These are phyloP conservation scores for Podargus strigoides DNA, from an alignment of 2,797 vertebrate genomes.

Conservation along the genomic window DNA sequence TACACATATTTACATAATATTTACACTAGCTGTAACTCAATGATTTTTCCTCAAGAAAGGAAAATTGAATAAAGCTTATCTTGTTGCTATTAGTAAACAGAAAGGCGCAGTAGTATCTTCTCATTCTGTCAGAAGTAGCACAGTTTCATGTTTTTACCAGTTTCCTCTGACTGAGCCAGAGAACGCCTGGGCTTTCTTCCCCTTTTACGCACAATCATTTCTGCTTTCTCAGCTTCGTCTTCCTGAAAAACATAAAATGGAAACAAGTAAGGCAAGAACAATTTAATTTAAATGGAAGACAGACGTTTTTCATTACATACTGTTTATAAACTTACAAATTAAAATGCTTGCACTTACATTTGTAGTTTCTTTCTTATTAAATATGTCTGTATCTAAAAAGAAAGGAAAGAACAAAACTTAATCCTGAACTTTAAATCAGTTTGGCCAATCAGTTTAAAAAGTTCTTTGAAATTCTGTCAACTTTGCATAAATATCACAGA, in stretches of 20 bases:
- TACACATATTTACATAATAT: conserved; percentile 70
- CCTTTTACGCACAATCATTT: conserved; percentile 42
- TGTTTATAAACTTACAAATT: not conserved
- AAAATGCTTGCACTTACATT: conserved; percentile 63
- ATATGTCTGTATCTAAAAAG: conserved; percentile 58
- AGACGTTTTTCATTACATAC: not conserved
- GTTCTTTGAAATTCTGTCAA: not conserved
- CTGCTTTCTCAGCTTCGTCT: conserved; percentile 61
- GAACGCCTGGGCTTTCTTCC: conserved; percentile 70
- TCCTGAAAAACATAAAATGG: conserved; percentile 46
- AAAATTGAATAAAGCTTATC: conserved; percentile 48
- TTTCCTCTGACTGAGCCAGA: conserved; percentile 53
- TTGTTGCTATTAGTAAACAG: conserved; percentile 33
- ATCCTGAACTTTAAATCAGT: not conserved
- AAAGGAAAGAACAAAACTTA: not conserved
- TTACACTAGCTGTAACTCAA: conserved; percentile 56
- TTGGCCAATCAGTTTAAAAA: not conserved
- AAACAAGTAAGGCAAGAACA: not conserved
- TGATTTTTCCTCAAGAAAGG: conserved; percentile 52
- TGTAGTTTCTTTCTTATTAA: conserved; percentile 53
- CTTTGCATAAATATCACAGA: not conserved
- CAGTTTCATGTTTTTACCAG: conserved; percentile 54
- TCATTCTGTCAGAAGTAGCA: not conserved
- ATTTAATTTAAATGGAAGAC: not conserved
- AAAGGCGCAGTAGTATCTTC: conserved; percentile 23